Base-by-base conservation (phyloP, 2,113 vertebrate genomes). In the Mustela lutreola region DNA sequence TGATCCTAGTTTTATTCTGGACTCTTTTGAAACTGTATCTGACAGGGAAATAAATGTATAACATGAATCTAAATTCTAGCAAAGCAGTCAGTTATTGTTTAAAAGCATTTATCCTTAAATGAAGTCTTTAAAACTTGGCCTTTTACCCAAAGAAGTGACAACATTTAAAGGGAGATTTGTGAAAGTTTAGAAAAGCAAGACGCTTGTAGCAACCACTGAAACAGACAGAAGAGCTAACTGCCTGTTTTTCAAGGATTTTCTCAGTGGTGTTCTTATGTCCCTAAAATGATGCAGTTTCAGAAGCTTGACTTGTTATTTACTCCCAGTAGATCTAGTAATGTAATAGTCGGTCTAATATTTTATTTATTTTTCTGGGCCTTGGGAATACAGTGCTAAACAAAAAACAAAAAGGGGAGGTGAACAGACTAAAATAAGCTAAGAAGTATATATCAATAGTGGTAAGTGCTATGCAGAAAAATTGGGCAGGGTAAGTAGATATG, bases 1-100 rank as follows among this genome's bases (percentile, higher is more conserved):
- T 67, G 56, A 89, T 91, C 8, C 24, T 36, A 58, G 56, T 56
- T 97, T 92, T 70, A 80, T 92, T 75, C 70, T 89, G 14, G 80
- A 50, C 9, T 82, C 31, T 78, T 92, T 88, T 76, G 53, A 92
- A 87, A 80, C 3, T 53, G 36, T 81, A 48, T 4, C 56, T 79
- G 45, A 85, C 4, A 62, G 42, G 12, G 26, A 93, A 95, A 89
- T 67, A 91, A 84, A 89, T 36, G 22, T 50, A 11, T 56, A 70
- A 45, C 11, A 53, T 62, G 26, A 93, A 93, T 95, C n/a, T 88
- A 88, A 84, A 78, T 75, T 87, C 9, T 75, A 88, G 56, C 10
- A 76, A 58, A 80, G 73, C 33, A 79, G 28, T 81, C 42, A 78
- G 14, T 36, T 73, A 73, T 24, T n/a, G 1, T 93, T 73, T 39